Percentiles rank a stretch among this genome's conserved stretches.
These are phyloP conservation scores for Herpetotheres cachinnans DNA, from an alignment of 2,113 vertebrate species.

Conservation along the genomic window DNA sequence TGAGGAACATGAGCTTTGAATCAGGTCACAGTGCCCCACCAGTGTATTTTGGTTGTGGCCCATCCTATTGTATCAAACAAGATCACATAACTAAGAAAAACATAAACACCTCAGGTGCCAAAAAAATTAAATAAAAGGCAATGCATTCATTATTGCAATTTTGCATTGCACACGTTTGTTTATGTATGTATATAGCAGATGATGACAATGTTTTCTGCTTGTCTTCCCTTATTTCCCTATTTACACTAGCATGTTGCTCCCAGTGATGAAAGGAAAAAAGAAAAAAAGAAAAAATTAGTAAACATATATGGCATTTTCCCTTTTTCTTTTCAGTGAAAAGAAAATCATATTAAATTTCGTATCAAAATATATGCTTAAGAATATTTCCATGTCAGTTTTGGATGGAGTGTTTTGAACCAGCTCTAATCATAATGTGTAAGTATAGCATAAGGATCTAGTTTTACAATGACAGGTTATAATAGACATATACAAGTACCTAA, in stretches of 20 bases:
- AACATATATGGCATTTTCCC: neutral
- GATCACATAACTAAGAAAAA: neutral
- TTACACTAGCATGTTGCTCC: neutral
- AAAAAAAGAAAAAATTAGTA: no score
- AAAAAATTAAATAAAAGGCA: neutral
- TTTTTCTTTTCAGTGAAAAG: neutral
- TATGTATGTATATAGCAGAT: neutral
- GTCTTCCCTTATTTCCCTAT: neutral
- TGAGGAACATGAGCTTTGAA: neutral
- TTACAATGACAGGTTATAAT: constrained; percentile 24
- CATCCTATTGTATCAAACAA: neutral
- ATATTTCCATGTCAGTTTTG: neutral
- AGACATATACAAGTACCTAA: neutral
- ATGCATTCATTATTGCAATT: neutral
- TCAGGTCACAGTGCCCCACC: neutral
- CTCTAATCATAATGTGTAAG: neutral
- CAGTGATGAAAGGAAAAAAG: neutral
- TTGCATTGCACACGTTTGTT: neutral
- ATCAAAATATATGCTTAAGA: neutral
- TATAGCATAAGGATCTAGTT: neutral
- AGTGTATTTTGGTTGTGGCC: neutral
- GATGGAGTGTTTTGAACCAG: neutral
- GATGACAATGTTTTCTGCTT: neutral
- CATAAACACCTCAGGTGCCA: neutral
- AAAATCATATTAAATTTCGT: neutral